Conservation (phyloP, 2,113 vertebrate species). For the Pelobates fuscus region DNA sequence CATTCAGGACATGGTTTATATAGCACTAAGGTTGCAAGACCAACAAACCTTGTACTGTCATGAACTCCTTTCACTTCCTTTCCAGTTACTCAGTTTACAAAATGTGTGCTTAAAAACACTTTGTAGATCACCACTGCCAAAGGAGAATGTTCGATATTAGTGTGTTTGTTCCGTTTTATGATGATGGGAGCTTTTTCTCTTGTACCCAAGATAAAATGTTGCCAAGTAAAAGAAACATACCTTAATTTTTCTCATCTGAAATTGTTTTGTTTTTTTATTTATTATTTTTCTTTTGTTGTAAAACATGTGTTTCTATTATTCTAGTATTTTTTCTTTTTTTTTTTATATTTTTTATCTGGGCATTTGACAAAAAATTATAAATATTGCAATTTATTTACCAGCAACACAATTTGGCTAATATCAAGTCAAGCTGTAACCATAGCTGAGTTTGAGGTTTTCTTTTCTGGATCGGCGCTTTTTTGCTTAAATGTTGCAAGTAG, state of each 20-base stretch:
- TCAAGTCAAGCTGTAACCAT: too few relatives aligned
- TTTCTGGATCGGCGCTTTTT: too few relatives aligned
- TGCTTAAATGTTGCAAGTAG: too few relatives aligned
- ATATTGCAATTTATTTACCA: too few relatives aligned
- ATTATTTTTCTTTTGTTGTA: too few relatives aligned
- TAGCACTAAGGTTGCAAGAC: constrained; percentile 21
- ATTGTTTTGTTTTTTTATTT: too few relatives aligned
- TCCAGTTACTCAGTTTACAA: constrained; percentile 15
- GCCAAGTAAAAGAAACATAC: not conserved
- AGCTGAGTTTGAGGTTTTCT: too few relatives aligned
- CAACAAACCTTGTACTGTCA: not conserved
- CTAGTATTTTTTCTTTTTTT: too few relatives aligned
- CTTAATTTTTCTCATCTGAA: not conserved
- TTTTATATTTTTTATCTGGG: too few relatives aligned
- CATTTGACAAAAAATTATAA: too few relatives aligned
- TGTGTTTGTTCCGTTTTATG: constrained; percentile 31
- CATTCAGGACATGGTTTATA: constrained; percentile 32
- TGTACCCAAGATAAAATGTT: constrained; percentile 6
- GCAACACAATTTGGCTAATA: too few relatives aligned
- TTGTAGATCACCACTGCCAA: constrained; percentile 15
- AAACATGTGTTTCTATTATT: too few relatives aligned
- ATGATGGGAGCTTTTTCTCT: not conserved
- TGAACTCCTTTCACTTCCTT: constrained; percentile 27
- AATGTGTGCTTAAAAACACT: constrained; percentile 2
- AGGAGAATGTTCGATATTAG: not conserved